Conservation (phyloP, 2,113 vertebrate genomes). For the Leiothrix lutea region DNA sequence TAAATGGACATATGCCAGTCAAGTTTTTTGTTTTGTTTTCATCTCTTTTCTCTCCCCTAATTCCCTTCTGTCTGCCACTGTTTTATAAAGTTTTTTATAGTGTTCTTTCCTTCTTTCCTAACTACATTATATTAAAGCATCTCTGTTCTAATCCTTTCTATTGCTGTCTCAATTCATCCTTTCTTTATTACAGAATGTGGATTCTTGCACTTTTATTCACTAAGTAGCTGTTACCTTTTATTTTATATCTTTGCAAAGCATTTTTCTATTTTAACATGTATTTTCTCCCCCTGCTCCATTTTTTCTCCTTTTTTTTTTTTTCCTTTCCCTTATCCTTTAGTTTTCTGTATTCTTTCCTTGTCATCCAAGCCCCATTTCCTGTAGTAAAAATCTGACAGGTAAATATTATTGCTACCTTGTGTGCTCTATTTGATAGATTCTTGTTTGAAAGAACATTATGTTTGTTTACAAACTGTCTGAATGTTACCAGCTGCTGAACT, state of each 20-base stretch:
- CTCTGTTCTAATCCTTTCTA: slow-evolving; percentile 42
- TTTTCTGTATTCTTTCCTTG: neutral
- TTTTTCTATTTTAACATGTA: neutral
- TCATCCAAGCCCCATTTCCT: neutral
- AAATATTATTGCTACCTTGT: neutral
- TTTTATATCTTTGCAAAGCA: neutral
- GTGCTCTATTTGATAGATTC: neutral
- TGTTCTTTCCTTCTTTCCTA: slow-evolving; percentile 12
- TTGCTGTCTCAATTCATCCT: slow-evolving; percentile 25
- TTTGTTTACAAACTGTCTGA: neutral
- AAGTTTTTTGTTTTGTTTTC: neutral
- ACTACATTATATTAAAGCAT: slow-evolving; percentile 28
- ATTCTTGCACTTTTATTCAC: neutral
- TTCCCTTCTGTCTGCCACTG: neutral
- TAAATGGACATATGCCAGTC: neutral
- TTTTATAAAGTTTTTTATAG: neutral
- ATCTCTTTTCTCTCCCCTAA: neutral
- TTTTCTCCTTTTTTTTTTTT: neutral
- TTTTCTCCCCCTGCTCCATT: neutral
- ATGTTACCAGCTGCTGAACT: neutral
- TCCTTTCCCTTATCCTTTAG: neutral
- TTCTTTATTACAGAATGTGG: slow-evolving; percentile 46
- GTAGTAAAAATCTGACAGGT: neutral
- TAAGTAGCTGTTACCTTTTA: neutral
- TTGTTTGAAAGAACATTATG: neutral